Conservation (phyloP, 2,888 invertebrate genomes). For the Candidula unifasciata region DNA sequence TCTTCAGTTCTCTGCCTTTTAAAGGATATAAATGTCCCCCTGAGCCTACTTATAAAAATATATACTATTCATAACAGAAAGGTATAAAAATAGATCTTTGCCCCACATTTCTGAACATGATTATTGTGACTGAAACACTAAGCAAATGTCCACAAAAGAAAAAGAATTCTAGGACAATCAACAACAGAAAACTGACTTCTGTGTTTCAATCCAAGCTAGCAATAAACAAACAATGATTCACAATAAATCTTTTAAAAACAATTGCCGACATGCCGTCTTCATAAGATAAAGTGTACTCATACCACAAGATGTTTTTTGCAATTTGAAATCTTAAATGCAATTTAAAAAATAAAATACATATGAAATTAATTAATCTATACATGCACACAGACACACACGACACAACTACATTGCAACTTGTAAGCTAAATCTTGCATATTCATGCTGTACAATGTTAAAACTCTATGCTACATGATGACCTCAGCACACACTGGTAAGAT, state of each 20-base stretch:
- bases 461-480: constrained; percentile 19
- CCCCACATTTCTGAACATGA: not conserved
- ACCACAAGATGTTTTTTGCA: not conserved
- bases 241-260: too few relatives aligned
- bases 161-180: too few relatives aligned
- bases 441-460: constrained; percentile 30
- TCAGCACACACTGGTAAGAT: not conserved
- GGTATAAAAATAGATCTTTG: constrained; percentile 10
- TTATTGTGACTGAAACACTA: not conserved
- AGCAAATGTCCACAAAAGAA: too few relatives aligned
- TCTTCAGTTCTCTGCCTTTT: not conserved
- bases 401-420: constrained; percentile 22
- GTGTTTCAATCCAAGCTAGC: too few relatives aligned
- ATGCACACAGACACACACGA: constrained; percentile 26
- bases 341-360: constrained; percentile 6
- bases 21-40: not conserved
- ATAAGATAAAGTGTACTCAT: not conserved
- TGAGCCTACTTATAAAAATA: not conserved
- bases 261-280: too few relatives aligned
- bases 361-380: constrained; percentile 18
- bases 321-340: not conserved
- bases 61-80: not conserved
- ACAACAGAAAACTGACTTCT: too few relatives aligned
- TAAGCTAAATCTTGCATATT: constrained; percentile 22
- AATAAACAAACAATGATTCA: too few relatives aligned